Evolutionary conservation across 2,797 vertebrate genomes (phyloP).

Genomic region (Pachyuromys duprasi): DNA sequence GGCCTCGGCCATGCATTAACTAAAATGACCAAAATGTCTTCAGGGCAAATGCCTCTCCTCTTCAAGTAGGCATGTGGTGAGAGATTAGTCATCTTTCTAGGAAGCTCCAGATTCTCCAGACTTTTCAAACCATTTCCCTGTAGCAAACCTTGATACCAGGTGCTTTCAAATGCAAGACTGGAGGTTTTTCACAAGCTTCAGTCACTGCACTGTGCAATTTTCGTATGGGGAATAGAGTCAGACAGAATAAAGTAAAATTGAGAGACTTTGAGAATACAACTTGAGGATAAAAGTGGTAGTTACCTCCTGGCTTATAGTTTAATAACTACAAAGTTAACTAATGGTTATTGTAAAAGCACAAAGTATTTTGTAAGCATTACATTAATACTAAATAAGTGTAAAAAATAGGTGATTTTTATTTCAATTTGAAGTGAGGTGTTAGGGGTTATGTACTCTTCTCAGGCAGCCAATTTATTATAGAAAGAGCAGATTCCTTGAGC

Average conservation of each 20-base stretch:
- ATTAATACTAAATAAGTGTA: slow-evolving; percentile 25
- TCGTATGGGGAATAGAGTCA: not conserved
- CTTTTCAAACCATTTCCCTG: not conserved
- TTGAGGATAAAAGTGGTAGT: slow-evolving; percentile 1
- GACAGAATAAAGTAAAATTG: slow-evolving; percentile 8
- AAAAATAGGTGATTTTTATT: not conserved
- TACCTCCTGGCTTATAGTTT: slow-evolving; percentile 12
- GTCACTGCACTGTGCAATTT: not conserved
- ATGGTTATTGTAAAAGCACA: slow-evolving; percentile 18
- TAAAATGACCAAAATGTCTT: not conserved
- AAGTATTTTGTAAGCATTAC: slow-evolving; percentile 26
- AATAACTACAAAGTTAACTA: slow-evolving; percentile 32
- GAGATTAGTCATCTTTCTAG: not conserved
- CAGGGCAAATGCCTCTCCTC: not conserved
- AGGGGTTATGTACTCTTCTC: not conserved
- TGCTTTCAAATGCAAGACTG: not conserved
- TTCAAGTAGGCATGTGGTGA: not conserved
- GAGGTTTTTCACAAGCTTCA: not conserved
- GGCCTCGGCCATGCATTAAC: not conserved
- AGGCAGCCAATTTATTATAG: not conserved
- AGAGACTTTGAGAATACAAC: slow-evolving; percentile 49
- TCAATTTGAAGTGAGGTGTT: not conserved
- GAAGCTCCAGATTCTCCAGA: not conserved
- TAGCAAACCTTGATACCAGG: not conserved
- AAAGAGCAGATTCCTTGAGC: not conserved